A percentile compares a stretch with the other conserved stretches of the same genome.
These are phyloP conservation scores for Stegophylla sp. DNA, from an alignment of 2,888 invertebrate genomes.

Conservation along the genomic window DNA sequence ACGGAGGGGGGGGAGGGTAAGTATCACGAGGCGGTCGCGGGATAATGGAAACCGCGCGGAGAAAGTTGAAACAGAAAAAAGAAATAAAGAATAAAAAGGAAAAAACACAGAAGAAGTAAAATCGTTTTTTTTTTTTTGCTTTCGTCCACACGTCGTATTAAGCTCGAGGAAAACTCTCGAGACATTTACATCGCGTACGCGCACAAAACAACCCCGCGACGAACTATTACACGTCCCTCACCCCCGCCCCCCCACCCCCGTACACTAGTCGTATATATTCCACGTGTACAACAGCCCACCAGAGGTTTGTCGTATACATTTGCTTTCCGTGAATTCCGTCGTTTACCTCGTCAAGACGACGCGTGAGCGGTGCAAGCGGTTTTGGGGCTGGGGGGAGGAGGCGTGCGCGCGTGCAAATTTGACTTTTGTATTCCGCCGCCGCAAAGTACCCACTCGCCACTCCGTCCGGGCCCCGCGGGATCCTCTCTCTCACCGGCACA, in stretches of 20 bases:
- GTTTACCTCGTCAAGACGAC: conserved; percentile 35
- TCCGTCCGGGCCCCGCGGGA: conserved; percentile 47
- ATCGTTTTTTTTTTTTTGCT: too few species aligned
- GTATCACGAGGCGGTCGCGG: too few species aligned
- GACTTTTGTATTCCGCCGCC: conserved; percentile 51
- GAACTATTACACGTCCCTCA: background rate
- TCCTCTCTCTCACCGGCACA: conserved; percentile 29
- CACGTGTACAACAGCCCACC: conserved; percentile 12
- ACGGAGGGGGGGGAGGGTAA: too few species aligned
- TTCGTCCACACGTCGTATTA: too few species aligned
- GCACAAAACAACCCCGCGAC: too few species aligned
- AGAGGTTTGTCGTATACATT: conserved; percentile 22
- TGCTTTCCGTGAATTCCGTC: background rate
- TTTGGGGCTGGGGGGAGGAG: too few species aligned
- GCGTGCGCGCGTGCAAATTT: conserved; percentile 28
- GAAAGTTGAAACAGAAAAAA: too few species aligned
- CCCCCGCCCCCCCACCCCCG: background rate
- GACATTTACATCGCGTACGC: too few species aligned
- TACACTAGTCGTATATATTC: conserved; percentile 4
- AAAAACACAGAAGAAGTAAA: conserved; percentile 27
- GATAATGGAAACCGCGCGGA: too few species aligned
- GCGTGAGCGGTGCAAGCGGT: too few species aligned
- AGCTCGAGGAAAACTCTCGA: too few species aligned
- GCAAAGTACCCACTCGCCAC: conserved; percentile 41
- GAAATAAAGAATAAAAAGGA: too few species aligned